These are phyloP conservation scores for Cephalopterus ornatus DNA, from an alignment of 2,113 vertebrate genomes.

Conservation along the genomic window DNA sequence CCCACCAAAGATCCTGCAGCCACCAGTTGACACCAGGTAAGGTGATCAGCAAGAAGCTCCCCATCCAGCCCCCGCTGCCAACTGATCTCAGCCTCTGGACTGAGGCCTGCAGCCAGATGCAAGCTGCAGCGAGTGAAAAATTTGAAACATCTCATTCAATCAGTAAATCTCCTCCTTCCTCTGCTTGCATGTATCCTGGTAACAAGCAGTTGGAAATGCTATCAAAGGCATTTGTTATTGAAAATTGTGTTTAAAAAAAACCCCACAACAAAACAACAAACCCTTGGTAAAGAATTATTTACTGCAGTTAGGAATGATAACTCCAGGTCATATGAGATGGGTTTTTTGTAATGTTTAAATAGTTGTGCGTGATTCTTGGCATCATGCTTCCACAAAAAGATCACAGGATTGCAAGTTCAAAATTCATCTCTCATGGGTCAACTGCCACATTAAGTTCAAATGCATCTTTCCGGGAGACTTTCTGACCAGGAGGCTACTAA, in stretches of 20 bases:
- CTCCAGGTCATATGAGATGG: background rate
- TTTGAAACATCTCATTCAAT: background rate
- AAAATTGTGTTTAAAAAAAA: background rate
- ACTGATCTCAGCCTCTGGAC: background rate
- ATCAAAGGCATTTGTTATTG: background rate
- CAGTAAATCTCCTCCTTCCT: background rate
- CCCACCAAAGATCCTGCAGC: background rate
- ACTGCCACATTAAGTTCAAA: background rate
- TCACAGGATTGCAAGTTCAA: background rate
- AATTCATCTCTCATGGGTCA: background rate
- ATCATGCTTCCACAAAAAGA: background rate
- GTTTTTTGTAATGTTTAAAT: background rate
- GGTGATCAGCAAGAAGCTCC: background rate
- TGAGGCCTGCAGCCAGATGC: background rate
- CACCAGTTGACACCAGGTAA: background rate
- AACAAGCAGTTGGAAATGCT: background rate
- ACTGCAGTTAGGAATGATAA: background rate
- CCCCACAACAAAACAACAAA: background rate
- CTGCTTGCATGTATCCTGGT: background rate
- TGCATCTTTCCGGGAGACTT: background rate
- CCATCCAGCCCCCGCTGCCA: fast-evolving
- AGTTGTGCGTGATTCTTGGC: background rate
- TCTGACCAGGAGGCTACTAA: background rate
- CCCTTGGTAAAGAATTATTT: background rate
- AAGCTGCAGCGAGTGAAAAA: background rate